A percentile compares a stretch with the other conserved stretches of the same genome.
phyloP scores from a whole-genome alignment of 2,797 vertebrate genomes.

The Clarias laeviceps region DNA sequence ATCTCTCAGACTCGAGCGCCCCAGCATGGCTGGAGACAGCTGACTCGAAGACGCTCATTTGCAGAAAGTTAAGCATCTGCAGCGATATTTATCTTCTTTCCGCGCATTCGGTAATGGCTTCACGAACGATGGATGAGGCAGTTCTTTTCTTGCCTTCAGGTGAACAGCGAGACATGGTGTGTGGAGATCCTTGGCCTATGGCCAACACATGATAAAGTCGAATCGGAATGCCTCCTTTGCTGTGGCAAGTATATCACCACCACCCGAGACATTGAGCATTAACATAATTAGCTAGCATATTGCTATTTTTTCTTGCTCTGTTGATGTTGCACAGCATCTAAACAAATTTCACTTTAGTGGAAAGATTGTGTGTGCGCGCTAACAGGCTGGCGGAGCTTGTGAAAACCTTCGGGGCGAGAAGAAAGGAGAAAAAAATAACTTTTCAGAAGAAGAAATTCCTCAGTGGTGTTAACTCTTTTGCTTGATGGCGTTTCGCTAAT shows the following conservation, averaged over 20 bases:
- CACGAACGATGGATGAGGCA: slow-evolving; percentile 88
- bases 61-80: slow-evolving; percentile 77
- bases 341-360: slow-evolving; percentile 92
- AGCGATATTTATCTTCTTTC: slow-evolving; percentile 94
- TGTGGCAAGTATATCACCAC: slow-evolving; percentile 96
- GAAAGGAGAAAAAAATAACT: slow-evolving; percentile 74
- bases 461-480: slow-evolving; percentile 87
- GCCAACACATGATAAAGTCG: slow-evolving; percentile 93
- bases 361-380: slow-evolving; percentile 79
- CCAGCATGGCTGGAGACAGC: slow-evolving; percentile 78
- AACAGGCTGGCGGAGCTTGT: slow-evolving; percentile 94
- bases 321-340: slow-evolving; percentile 91
- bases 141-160: slow-evolving; percentile 87
- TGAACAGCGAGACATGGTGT: slow-evolving; percentile 70
- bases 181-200: slow-evolving; percentile 78
- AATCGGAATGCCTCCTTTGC: slow-evolving; percentile 91
- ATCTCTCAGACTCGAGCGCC: slow-evolving; percentile 72
- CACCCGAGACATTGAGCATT: slow-evolving; percentile 92
- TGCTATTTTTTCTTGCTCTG: slow-evolving; percentile 77
- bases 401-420: slow-evolving; percentile 93
- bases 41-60: slow-evolving; percentile 79
- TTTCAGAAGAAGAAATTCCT: slow-evolving; percentile 74
- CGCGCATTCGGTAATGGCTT: slow-evolving; percentile 88
- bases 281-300: slow-evolving; percentile 98
- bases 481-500: slow-evolving; percentile 98